A percentile compares a stretch with the other conserved stretches of the same genome.
phyloP scores from a whole-genome alignment of 2,797 vertebrate species.

The Pangasius djambal region DNA sequence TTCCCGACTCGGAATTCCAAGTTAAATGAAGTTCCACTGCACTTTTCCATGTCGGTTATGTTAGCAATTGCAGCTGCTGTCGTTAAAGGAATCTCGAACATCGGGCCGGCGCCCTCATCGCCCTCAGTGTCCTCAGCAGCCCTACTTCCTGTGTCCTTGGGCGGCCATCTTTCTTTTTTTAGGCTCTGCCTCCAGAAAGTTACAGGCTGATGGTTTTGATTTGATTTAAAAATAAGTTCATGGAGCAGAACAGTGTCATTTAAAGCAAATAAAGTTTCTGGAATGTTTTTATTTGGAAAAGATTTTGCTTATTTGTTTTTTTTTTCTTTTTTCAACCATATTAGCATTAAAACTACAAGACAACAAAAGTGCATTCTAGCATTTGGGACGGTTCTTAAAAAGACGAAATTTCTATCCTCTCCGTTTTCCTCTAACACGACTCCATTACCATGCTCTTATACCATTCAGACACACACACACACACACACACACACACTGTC shows the following conservation, averaged over 20 bases:
- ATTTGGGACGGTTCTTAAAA: not conserved
- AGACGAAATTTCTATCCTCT: not conserved
- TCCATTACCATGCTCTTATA: not conserved
- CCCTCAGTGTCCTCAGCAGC: too few relatives aligned
- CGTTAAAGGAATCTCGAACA: too few relatives aligned
- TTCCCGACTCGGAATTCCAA: too few relatives aligned
- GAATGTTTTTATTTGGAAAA: not conserved
- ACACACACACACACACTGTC: not conserved
- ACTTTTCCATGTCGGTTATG: too few relatives aligned
- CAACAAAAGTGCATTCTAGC: not conserved
- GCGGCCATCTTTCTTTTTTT: not conserved
- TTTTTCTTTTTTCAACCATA: not conserved
- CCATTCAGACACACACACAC: not conserved
- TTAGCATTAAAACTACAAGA: not conserved
- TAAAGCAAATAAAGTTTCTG: not conserved
- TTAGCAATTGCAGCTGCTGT: too few relatives aligned
- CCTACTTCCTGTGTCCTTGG: not conserved
- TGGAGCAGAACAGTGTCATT: not conserved
- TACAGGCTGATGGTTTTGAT: not conserved
- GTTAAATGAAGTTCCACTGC: too few relatives aligned
- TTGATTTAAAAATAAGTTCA: not conserved
- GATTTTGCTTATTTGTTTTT: not conserved
- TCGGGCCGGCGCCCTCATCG: too few relatives aligned
- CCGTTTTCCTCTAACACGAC: not conserved
- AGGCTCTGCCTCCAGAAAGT: not conserved